Conservation (phyloP, 2,113 vertebrate genomes). For the Oreochromis aureus region DNA sequence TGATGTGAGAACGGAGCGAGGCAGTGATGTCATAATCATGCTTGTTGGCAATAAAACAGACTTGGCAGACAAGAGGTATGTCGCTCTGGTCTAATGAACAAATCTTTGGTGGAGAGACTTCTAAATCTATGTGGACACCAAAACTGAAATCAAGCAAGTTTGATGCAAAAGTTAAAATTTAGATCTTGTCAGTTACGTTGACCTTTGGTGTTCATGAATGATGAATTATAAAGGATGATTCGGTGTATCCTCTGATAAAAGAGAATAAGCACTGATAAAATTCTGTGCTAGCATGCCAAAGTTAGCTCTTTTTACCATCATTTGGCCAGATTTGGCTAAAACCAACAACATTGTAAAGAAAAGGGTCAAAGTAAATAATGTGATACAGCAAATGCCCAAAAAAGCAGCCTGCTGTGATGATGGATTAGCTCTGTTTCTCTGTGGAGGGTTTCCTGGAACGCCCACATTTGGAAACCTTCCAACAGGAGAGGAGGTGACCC, state of each 20-base stretch:
- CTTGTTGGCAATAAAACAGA: constrained; percentile 93
- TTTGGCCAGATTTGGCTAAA: background rate
- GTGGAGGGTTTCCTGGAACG: background rate
- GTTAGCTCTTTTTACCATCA: background rate
- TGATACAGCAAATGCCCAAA: background rate
- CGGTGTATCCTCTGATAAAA: background rate
- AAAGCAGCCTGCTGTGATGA: background rate
- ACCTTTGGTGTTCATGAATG: background rate
- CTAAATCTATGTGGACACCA: background rate
- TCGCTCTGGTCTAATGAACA: background rate
- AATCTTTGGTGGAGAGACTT: background rate
- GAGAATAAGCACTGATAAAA: background rate
- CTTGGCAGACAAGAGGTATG: constrained; percentile 87
- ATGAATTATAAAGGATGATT: background rate
- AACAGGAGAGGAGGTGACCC: background rate
- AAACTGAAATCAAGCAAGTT: background rate
- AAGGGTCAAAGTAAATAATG: background rate
- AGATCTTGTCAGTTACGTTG: background rate
- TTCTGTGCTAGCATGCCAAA: no score
- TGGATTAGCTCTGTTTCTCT: background rate
- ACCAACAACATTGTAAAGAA: background rate
- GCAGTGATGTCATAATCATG: constrained; percentile 94
- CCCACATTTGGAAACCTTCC: background rate
- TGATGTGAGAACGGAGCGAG: constrained; percentile 89
- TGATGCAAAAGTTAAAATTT: background rate